Conservation (phyloP, 2,888 invertebrate genomes). For the Euplagia quadripunctaria region DNA sequence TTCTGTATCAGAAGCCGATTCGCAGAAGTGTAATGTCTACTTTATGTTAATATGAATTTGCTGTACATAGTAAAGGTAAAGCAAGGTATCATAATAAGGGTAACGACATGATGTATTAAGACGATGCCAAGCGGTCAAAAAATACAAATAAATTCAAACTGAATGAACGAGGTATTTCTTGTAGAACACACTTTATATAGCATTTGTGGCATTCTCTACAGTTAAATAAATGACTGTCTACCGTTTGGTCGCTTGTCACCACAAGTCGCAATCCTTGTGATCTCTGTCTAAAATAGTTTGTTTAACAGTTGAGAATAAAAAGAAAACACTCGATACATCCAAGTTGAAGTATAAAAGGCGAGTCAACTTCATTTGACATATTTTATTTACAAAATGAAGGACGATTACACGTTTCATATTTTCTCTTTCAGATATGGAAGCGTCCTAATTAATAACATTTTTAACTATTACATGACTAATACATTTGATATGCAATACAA, state of each 20-base stretch:
- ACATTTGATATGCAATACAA: conserved; percentile 85
- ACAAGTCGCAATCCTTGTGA: conserved; percentile 46
- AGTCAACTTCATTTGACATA: conserved; percentile 42
- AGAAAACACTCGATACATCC: conserved; percentile 42
- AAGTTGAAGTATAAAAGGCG: conserved; percentile 69
- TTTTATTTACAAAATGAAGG: conserved; percentile 54
- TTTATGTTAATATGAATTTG: conserved; percentile 33
- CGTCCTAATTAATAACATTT: conserved; percentile 62
- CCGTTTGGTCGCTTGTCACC: conserved; percentile 38
- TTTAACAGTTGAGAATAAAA: conserved; percentile 41
- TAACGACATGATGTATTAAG: conserved; percentile 20
- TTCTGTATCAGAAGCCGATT: conserved; percentile 35
- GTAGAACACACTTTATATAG: conserved; percentile 26
- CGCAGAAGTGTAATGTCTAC: conserved; percentile 37
- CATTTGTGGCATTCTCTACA: conserved; percentile 30
- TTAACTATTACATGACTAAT: conserved; percentile 71
- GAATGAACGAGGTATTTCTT: conserved; percentile 16
- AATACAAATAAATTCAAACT: conserved; percentile 29
- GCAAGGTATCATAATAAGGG: conserved; percentile 57
- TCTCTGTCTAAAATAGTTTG: conserved; percentile 45
- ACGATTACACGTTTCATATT: conserved; percentile 46
- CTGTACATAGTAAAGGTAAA: conserved; percentile 52
- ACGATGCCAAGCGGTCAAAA: conserved; percentile 16
- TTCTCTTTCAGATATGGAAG: conserved; percentile 64
- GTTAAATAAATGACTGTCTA: conserved; percentile 48